Percentiles rank a stretch among this genome's conserved stretches.
Evolutionary conservation across 2,888 invertebrate species (phyloP).

Genomic region (Oasisia sp.): DNA sequence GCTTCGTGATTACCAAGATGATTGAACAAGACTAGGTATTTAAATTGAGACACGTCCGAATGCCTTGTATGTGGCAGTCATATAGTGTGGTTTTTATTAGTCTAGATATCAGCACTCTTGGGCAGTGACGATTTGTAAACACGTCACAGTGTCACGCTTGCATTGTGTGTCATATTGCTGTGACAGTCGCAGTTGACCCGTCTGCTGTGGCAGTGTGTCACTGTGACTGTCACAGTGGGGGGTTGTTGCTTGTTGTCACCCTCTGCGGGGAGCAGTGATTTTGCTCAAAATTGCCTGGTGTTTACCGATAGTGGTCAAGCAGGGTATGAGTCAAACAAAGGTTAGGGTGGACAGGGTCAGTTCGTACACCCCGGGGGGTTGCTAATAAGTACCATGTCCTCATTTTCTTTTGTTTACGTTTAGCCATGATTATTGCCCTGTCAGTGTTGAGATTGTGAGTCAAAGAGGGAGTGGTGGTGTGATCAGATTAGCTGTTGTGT

Average conservation of each 20-base stretch:
- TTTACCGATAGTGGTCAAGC: neutral
- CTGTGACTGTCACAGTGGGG: neutral
- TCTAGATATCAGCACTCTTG: neutral
- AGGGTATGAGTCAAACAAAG: neutral
- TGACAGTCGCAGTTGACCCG: neutral
- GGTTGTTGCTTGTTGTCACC: neutral
- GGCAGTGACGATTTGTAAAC: too few species aligned
- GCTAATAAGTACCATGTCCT: conserved; percentile 2
- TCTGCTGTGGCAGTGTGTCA: neutral
- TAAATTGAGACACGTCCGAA: too few species aligned
- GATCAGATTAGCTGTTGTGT: neutral
- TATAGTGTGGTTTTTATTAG: neutral
- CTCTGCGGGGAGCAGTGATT: neutral
- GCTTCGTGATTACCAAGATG: too few species aligned
- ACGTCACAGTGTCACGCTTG: neutral
- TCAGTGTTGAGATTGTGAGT: neutral
- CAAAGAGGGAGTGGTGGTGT: neutral
- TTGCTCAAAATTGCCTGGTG: neutral
- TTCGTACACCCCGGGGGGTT: neutral
- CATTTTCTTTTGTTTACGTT: neutral
- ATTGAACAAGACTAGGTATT: too few species aligned
- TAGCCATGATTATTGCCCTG: neutral
- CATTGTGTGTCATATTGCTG: neutral
- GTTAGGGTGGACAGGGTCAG: neutral
- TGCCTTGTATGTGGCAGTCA: neutral